Evolutionary conservation across 2,888 invertebrate species (phyloP).

Genomic region (Pardosa pseudoannulata): DNA sequence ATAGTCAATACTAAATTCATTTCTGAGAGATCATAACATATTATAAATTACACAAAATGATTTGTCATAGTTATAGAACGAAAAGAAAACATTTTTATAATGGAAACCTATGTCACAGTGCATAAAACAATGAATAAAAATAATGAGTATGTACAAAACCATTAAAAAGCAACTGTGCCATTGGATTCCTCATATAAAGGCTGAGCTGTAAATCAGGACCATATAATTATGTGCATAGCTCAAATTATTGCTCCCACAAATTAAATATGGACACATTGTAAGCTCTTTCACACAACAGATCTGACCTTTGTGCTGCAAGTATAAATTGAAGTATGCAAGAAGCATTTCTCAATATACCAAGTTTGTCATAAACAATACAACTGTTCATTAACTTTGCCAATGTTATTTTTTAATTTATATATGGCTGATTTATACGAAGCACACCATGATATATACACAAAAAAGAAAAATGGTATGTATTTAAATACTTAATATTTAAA

Average conservation of each 20-base stretch:
- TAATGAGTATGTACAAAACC: conserved; percentile 64
- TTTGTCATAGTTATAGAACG: too few relatives aligned
- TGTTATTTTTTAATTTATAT: too few relatives aligned
- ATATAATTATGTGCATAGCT: conserved; percentile 49
- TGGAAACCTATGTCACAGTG: conserved; percentile 46
- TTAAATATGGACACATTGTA: conserved; percentile 57
- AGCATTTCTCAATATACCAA: not conserved
- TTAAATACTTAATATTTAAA: too few relatives aligned
- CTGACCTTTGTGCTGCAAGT: conserved; percentile 14
- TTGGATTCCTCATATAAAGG: conserved; percentile 51
- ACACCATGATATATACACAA: too few relatives aligned
- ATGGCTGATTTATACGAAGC: too few relatives aligned
- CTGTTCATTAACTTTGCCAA: not conserved
- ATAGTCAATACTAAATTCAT: conserved; percentile 40
- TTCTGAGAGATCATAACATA: conserved; percentile 48
- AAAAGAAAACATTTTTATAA: not conserved
- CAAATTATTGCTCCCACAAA: conserved; percentile 64
- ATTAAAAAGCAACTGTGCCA: conserved; percentile 49
- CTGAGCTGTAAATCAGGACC: conserved; percentile 66
- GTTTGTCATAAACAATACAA: not conserved
- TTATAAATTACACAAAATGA: not conserved
- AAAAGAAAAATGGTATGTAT: too few relatives aligned
- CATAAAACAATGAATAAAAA: conserved; percentile 36
- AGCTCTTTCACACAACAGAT: conserved; percentile 63
- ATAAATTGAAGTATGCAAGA: not conserved